Conservation (phyloP, 2,888 invertebrate genomes). For the Ramazzottius varieornatus region DNA sequence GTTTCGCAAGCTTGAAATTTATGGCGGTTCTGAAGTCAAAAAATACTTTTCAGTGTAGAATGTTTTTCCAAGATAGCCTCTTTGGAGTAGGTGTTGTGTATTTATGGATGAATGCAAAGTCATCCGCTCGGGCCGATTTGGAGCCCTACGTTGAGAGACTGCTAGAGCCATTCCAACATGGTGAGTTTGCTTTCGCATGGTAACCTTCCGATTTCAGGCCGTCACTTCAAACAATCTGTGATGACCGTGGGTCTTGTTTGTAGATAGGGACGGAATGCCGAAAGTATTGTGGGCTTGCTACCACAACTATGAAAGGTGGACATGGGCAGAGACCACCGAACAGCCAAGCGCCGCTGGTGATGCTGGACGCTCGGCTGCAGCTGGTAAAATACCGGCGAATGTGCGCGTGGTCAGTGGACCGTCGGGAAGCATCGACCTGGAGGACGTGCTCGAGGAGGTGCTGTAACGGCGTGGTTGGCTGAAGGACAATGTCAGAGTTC, state of each 20-base stretch:
- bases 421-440: neutral
- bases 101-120: neutral
- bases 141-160: neutral
- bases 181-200: no score
- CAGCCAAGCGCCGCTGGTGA: neutral
- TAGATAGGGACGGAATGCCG: neutral
- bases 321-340: no score
- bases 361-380: neutral
- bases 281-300: neutral
- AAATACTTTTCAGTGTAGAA: neutral
- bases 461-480: no score
- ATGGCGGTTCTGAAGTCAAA: no score
- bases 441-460: neutral
- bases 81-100: neutral
- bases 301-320: neutral
- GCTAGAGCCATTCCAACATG: neutral
- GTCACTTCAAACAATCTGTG: no score
- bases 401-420: neutral
- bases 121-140: neutral
- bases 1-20: no score
- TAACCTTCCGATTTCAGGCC: neutral
- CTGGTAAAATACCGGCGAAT: neutral
- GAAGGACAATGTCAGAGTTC: no score
- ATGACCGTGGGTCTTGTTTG: neutral
- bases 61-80: no score